Conservation (phyloP, 2,888 invertebrate genomes). For the Thecophora atra region DNA sequence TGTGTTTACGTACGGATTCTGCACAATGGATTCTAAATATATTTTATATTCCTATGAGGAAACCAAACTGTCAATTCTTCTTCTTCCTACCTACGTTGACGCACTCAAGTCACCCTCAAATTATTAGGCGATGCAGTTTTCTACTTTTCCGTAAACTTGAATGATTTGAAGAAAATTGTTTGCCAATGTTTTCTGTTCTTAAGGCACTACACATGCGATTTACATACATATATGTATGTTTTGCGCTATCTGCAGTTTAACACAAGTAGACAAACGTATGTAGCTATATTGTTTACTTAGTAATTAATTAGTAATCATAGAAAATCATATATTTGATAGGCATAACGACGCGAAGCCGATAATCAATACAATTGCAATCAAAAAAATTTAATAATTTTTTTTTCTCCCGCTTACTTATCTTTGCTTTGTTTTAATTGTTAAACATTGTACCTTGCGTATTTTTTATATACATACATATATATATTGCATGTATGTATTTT, state of each 20-base stretch:
- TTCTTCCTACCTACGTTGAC: background rate
- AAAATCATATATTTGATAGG: background rate
- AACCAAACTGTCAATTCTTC: background rate
- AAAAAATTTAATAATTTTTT: background rate
- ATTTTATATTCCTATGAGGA: constrained; percentile 13
- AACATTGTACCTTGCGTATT: too few relatives aligned
- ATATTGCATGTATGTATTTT: too few relatives aligned
- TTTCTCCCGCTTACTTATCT: background rate
- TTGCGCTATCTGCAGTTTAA: background rate
- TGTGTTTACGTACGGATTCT: too few relatives aligned
- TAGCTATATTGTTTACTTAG: background rate
- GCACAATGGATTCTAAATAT: background rate
- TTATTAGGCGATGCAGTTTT: background rate
- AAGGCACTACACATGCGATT: background rate
- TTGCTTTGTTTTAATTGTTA: background rate
- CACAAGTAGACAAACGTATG: background rate
- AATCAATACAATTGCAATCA: background rate
- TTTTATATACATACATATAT: too few relatives aligned
- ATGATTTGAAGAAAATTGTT: constrained; percentile 1
- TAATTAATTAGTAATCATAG: constrained; percentile 6
- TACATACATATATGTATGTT: too few relatives aligned
- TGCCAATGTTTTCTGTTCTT: background rate
- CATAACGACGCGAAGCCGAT: background rate
- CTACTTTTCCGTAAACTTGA: constrained; percentile 23
- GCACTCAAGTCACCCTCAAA: background rate